phyloP scores from a whole-genome alignment of 53 echinoderm and acorn worm species.

The Mesocentrotus franciscanus region DNA sequence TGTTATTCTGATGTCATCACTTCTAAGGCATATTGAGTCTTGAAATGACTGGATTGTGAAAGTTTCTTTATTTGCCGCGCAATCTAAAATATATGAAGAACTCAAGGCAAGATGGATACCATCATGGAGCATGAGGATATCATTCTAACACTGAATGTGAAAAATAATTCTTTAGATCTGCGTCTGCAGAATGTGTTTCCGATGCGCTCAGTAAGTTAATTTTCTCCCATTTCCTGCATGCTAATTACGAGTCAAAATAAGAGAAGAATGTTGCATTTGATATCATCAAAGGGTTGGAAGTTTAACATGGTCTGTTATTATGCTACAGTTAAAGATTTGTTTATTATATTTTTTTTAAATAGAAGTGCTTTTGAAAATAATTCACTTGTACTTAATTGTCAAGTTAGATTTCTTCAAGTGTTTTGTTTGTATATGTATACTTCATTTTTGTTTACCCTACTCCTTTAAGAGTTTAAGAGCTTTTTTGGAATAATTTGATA shows the following conservation, averaged over 20 bases:
- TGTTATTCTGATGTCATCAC: background rate
- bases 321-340: no score
- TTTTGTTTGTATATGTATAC: no score
- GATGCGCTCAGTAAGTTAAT: slow-evolving; percentile 5
- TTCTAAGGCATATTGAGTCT: background rate
- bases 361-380: background rate
- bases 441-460: no score
- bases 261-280: background rate
- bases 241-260: background rate
- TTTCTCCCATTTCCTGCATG: background rate
- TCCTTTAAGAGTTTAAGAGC: no score
- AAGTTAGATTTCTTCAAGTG: no score
- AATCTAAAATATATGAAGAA: background rate
- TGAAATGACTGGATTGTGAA: background rate
- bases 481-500: no score
- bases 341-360: background rate
- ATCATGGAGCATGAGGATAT: slow-evolving; percentile 41
- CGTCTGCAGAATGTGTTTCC: slow-evolving; percentile 23
- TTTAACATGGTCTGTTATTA: background rate
- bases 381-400: no score
- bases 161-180: slow-evolving; percentile 32
- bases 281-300: background rate
- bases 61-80: background rate
- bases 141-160: slow-evolving; percentile 14
- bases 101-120: background rate